A percentile compares a stretch with the other conserved stretches of the same genome.
Evolutionary conservation across 2,797 vertebrate species (phyloP).

Genomic region (Danio kyathit): DNA sequence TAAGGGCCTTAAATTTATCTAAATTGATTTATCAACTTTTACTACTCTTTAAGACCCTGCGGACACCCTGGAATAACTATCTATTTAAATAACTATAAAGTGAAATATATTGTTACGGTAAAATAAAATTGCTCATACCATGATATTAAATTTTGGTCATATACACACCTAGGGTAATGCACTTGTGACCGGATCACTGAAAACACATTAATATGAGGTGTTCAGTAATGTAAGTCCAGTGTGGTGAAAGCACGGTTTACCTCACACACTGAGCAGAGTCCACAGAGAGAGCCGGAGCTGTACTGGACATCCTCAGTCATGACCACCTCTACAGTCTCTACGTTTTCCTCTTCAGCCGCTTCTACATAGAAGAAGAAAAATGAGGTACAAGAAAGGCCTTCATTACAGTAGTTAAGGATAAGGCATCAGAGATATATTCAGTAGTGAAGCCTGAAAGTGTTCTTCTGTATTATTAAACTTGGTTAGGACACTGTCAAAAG

Average conservation of each 20-base stretch:
- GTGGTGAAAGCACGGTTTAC: slow-evolving; percentile 60
- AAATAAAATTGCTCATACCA: too few relatives aligned
- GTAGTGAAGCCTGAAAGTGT: not conserved
- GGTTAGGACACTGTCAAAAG: too few relatives aligned
- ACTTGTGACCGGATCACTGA: too few relatives aligned
- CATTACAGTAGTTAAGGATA: not conserved
- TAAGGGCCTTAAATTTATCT: too few relatives aligned
- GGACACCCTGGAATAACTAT: too few relatives aligned
- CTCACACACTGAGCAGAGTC: slow-evolving; percentile 76
- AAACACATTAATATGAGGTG: not conserved
- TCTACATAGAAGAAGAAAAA: slow-evolving; percentile 42
- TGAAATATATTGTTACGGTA: too few relatives aligned
- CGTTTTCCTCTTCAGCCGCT: slow-evolving; percentile 46
- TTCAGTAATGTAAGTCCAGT: not conserved
- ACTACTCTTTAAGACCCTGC: too few relatives aligned
- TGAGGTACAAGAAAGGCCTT: not conserved
- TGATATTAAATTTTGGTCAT: too few relatives aligned
- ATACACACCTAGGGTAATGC: too few relatives aligned
- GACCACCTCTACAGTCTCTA: slow-evolving; percentile 3
- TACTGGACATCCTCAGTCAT: slow-evolving; percentile 57
- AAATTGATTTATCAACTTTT: too few relatives aligned
- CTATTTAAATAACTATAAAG: too few relatives aligned
- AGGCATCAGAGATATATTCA: not conserved
- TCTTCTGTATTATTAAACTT: too few relatives aligned
- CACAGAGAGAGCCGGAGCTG: slow-evolving; percentile 74